A percentile compares a stretch with the other conserved stretches of the same genome.
Conservation (phyloP, 1,140 invertebrate genomes). For the Drosophila lowei region DNA sequence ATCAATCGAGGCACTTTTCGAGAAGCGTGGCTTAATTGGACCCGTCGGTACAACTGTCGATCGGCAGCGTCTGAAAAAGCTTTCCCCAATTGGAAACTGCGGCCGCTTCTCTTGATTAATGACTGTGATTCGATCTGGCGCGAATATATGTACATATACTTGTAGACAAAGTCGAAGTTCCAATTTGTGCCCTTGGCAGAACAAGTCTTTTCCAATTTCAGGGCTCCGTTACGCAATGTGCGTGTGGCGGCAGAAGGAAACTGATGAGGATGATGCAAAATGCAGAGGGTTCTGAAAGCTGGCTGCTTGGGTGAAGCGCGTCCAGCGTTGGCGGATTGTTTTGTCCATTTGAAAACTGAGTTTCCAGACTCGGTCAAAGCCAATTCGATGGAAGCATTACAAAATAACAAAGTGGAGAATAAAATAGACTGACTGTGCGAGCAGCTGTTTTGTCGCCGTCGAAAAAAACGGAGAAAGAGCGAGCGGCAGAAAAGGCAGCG, state of each 20-base stretch:
- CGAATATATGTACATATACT: not conserved
- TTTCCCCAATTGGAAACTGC: slow-evolving; percentile 34
- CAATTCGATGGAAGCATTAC: slow-evolving; percentile 11
- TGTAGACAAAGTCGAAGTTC: slow-evolving; percentile 10
- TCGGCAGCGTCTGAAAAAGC: not conserved
- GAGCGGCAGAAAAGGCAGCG: not conserved
- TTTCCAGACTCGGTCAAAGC: not conserved
- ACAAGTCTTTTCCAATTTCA: slow-evolving; percentile 3
- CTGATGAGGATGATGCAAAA: slow-evolving; percentile 2
- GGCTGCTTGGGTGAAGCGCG: slow-evolving; percentile 10
- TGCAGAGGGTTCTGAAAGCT: slow-evolving; percentile 5
- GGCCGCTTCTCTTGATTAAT: slow-evolving; percentile 11
- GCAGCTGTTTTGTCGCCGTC: slow-evolving; percentile 19
- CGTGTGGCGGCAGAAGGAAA: not conserved
- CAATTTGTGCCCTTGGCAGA: slow-evolving; percentile 10
- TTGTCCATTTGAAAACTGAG: slow-evolving; percentile 33
- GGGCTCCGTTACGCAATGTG: slow-evolving; percentile 37
- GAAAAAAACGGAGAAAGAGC: not conserved
- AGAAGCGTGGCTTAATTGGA: slow-evolving; percentile 52
- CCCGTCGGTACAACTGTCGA: not conserved
- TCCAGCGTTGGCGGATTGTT: slow-evolving; percentile 26
- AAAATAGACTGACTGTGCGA: slow-evolving; percentile 12
- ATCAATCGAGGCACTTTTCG: slow-evolving; percentile 18
- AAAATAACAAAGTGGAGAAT: slow-evolving; percentile 21
- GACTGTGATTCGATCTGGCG: slow-evolving; percentile 1